Evolutionary conservation across 1,140 invertebrate genomes (phyloP).

Genomic region (Popillia japonica): DNA sequence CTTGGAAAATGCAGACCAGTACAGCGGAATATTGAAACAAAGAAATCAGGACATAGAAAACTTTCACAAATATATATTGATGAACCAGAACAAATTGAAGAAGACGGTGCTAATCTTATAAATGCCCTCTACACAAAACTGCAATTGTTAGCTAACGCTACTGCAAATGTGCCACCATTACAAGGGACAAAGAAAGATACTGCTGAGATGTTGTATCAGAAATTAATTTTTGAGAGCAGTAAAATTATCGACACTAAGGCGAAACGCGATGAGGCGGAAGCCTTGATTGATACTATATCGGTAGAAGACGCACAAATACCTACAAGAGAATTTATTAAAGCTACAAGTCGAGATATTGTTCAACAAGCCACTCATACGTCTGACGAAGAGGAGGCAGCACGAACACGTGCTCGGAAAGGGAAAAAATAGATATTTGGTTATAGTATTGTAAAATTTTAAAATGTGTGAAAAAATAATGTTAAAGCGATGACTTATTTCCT

Average conservation of each 20-base stretch:
- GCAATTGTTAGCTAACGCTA: constrained; percentile 28
- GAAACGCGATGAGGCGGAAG: constrained; percentile 39
- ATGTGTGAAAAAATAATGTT: not conserved
- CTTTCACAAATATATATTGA: not conserved
- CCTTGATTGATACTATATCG: constrained; percentile 52
- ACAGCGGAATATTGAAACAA: constrained; percentile 1
- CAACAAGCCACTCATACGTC: constrained; percentile 15
- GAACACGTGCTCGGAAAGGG: not conserved
- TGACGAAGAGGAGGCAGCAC: constrained; percentile 14
- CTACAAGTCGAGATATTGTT: constrained; percentile 55
- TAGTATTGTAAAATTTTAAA: not conserved
- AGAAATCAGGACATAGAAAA: not conserved
- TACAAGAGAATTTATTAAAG: constrained; percentile 54
- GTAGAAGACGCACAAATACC: constrained; percentile 52
- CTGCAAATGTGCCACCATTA: constrained; percentile 32
- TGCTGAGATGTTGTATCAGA: constrained; percentile 4
- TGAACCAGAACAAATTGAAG: constrained; percentile 49
- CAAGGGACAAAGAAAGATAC: constrained; percentile 8
- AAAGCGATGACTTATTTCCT: no score
- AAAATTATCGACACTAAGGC: constrained; percentile 25
- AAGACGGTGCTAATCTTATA: constrained; percentile 44
- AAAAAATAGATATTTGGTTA: not conserved
- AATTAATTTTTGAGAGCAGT: not conserved
- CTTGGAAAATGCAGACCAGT: constrained; percentile 48
- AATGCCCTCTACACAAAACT: constrained; percentile 5